Conservation (phyloP, 1,140 invertebrate species). For the Himalopsyche phryganea region DNA sequence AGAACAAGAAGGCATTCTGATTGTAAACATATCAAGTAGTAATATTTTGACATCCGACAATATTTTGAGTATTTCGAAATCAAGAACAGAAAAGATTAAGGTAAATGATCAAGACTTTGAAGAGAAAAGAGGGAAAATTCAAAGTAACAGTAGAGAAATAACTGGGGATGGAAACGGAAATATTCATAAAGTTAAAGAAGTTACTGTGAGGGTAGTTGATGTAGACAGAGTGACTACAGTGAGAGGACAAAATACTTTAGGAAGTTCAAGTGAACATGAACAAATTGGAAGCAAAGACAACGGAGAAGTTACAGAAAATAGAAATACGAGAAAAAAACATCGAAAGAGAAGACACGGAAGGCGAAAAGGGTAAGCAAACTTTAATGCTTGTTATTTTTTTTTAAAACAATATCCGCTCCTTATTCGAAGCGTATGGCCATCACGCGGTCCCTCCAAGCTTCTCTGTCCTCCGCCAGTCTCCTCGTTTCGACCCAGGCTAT, state of each 20-base stretch:
- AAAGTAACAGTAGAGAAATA: slow-evolving; percentile 52
- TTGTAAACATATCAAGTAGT: slow-evolving; percentile 49
- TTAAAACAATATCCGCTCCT: too few relatives aligned
- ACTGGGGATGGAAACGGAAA: slow-evolving; percentile 49
- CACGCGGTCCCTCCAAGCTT: too few relatives aligned
- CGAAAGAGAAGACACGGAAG: slow-evolving; percentile 45
- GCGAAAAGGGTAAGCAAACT: slow-evolving; percentile 21
- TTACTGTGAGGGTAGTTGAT: slow-evolving; percentile 38
- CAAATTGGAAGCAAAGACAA: slow-evolving; percentile 39
- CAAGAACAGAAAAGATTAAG: slow-evolving; percentile 1
- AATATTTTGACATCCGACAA: slow-evolving; percentile 47
- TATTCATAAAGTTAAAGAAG: slow-evolving; percentile 44
- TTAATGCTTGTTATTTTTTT: too few relatives aligned
- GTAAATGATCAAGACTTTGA: slow-evolving; percentile 34
- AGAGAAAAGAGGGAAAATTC: slow-evolving; percentile 50
- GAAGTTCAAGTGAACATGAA: slow-evolving; percentile 5
- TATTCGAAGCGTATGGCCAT: too few relatives aligned
- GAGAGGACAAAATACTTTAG: slow-evolving; percentile 5
- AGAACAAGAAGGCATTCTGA: slow-evolving; percentile 50
- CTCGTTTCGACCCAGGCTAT: too few relatives aligned
- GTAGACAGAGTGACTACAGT: not conserved
- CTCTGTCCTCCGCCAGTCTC: too few relatives aligned
- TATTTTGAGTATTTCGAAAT: slow-evolving; percentile 21
- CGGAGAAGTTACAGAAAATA: slow-evolving; percentile 40
- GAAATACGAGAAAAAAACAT: slow-evolving; percentile 36